Evolutionary conservation across 1,140 invertebrate species (phyloP), one percentile per base, ranked within the genome.

Genomic region (Papilio machaon): DNA sequence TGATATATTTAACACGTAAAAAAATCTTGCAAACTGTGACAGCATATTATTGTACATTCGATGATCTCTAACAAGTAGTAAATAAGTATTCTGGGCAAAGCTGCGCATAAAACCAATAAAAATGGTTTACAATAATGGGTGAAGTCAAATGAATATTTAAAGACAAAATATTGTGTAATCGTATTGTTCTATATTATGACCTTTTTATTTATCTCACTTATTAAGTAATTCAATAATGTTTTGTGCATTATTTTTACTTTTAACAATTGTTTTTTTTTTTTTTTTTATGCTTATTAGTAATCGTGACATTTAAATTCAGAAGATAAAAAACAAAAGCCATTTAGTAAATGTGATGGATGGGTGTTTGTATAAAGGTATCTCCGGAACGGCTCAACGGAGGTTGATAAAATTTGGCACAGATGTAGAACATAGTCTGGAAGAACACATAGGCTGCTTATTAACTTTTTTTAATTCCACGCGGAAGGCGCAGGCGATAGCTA

Each of bases 91-190:
- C 9, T 10, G 58, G 19, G 19, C 9, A 19, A 23, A 60, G 15
- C 52, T 6, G 15, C 15, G 5, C 2, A 17, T 54, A 54, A 54
- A 54, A 54, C 6, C 38, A 38, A 38, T 38, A 38, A 38, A 38
- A 38, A 38, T 3, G 38, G 2, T 38, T 38, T 38, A 38, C 38
- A 38, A 11, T 15, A 70, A 58, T 19, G n/a, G 6, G 1, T 30
- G 13, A 70, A 35, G 64, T 70, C 13, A 70, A 70, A 35, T 70
- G 30, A 13, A 70, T 70, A 58, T 58, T 19, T 19, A 70, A 70
- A 35, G 64, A 35, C 23, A 67, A 67, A 30, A 67, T 19, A 70
- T 70, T 70, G 64, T 35, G 64, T 70, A 70, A 35, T 70, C 64
- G 11, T 70, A 70, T 70, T 70, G 64, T 70, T 13, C 64, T 70